These are phyloP conservation scores for Dipodomys ordii DNA, from an alignment of 2,113 vertebrate species.

Conservation along the genomic window DNA sequence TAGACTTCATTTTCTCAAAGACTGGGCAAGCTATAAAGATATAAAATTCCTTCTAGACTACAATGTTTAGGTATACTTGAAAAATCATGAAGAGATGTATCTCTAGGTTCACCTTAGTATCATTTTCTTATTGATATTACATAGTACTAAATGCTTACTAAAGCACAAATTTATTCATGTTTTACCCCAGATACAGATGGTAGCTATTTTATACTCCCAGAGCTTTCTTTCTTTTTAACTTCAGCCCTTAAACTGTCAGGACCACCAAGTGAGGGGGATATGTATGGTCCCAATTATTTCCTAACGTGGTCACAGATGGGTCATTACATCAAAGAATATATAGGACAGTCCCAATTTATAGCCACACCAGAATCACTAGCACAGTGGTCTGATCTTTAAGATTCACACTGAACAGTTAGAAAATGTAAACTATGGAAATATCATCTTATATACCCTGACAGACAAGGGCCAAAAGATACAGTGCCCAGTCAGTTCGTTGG, in stretches of 20 bases:
- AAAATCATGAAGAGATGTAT: neutral
- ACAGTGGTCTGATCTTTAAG: neutral
- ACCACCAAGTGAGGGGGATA: neutral
- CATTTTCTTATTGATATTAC: neutral
- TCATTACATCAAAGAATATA: neutral
- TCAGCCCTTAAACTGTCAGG: neutral
- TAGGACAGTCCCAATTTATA: neutral
- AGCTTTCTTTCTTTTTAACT: slow-evolving; percentile 19
- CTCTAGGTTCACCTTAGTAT: neutral
- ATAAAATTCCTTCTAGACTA: neutral
- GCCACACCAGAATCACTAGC: neutral
- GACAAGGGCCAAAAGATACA: neutral
- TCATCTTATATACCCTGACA: neutral
- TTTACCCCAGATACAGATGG: neutral
- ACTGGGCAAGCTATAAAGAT: neutral
- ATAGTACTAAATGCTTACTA: neutral
- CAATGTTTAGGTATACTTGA: neutral
- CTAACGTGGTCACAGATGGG: neutral
- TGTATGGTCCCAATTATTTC: neutral
- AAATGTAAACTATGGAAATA: neutral
- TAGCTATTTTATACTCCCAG: neutral
- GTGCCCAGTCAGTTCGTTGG: neutral
- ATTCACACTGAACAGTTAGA: neutral
- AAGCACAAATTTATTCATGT: neutral
- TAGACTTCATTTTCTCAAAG: slow-evolving; percentile 10